Evolutionary conservation across 2,113 vertebrate genomes (phyloP).

Genomic region (Brachypodius melanocephalos): DNA sequence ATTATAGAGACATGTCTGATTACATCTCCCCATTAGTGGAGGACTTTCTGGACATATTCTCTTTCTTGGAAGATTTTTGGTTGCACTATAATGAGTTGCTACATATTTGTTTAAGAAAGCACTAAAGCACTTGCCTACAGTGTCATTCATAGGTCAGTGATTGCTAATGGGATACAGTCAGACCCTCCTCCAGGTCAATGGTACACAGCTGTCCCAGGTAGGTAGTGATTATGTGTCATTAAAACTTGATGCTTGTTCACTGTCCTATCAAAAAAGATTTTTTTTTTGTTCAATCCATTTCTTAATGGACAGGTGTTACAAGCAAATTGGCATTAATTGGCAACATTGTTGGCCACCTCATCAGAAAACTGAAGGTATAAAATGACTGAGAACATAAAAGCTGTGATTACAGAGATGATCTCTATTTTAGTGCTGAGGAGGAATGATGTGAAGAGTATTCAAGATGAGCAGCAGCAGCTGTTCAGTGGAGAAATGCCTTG

Average conservation of each 20-base stretch:
- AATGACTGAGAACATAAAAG: not conserved
- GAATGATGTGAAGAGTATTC: not conserved
- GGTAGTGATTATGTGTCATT: not conserved
- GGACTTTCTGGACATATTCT: not conserved
- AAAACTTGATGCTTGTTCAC: not conserved
- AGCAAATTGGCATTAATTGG: slow-evolving; percentile 13
- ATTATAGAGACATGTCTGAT: not conserved
- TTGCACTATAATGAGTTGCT: not conserved
- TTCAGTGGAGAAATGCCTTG: not conserved
- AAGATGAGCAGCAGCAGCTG: not conserved
- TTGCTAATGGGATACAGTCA: not conserved
- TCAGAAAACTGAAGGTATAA: not conserved
- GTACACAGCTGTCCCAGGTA: not conserved
- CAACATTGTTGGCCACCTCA: not conserved
- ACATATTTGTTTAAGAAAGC: not conserved
- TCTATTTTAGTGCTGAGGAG: not conserved
- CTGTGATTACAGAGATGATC: not conserved
- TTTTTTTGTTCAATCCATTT: slow-evolving; percentile 12
- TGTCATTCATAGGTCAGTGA: not conserved
- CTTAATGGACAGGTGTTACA: slow-evolving; percentile 18
- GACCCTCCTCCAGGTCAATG: not conserved
- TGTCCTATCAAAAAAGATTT: slow-evolving; percentile 12
- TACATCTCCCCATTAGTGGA: not conserved
- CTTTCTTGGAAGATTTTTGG: not conserved
- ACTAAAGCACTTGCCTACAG: not conserved